A percentile compares a stretch with the other conserved stretches of the same genome.
These are phyloP conservation scores for Hesperia comma DNA, from an alignment of 2,888 invertebrate genomes.

Conservation along the genomic window DNA sequence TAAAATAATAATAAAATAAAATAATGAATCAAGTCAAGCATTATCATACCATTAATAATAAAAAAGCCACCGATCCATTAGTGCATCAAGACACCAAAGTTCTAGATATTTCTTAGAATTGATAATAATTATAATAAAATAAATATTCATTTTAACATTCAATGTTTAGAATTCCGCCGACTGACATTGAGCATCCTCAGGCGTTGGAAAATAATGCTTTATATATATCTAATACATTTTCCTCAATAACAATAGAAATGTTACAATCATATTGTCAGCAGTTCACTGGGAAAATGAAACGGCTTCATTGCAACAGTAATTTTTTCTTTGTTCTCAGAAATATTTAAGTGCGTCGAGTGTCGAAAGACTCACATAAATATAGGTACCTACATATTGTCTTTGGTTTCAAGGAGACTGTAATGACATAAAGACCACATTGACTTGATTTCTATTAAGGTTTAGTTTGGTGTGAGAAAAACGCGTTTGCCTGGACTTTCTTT, in stretches of 20 bases:
- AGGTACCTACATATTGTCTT: background rate
- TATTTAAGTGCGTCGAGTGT: background rate
- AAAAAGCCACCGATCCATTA: no score
- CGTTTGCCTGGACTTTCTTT: no score
- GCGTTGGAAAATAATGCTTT: background rate
- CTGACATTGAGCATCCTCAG: background rate
- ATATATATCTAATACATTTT: background rate
- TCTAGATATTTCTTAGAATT: no score
- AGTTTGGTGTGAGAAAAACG: no score
- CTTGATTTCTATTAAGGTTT: no score
- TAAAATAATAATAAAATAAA: no score
- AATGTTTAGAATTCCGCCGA: no score
- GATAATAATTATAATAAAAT: no score
- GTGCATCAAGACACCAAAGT: no score
- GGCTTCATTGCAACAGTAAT: slow-evolving; percentile 3
- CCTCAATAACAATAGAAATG: slow-evolving; percentile 8
- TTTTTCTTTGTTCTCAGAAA: slow-evolving; percentile 7
- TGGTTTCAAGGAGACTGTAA: background rate
- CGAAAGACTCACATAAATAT: slow-evolving; percentile 3
- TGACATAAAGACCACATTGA: background rate
- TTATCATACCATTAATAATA: no score
- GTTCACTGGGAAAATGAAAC: slow-evolving; percentile 8
- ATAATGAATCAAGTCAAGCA: no score
- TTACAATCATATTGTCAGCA: slow-evolving; percentile 2
- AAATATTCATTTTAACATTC: no score